These are phyloP conservation scores for Mobula hypostoma DNA, from an alignment of 2,113 vertebrate genomes.

Conservation along the genomic window DNA sequence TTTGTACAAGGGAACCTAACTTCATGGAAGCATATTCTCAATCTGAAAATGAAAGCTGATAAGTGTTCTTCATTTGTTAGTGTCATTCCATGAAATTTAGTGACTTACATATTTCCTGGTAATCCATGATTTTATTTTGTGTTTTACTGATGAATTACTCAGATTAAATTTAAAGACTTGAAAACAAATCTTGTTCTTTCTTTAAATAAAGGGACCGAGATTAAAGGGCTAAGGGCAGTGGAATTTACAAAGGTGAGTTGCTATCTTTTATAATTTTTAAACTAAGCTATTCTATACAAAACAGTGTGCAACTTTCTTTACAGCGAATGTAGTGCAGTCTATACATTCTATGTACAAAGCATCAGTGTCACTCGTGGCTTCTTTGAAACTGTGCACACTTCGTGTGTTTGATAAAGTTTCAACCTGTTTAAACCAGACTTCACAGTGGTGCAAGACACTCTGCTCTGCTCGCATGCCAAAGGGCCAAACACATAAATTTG, in stretches of 20 bases:
- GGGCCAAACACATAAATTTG: neutral
- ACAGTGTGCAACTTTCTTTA: too few relatives aligned
- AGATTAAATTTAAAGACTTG: slow-evolving; percentile 40
- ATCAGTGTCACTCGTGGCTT: too few relatives aligned
- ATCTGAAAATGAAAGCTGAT: neutral
- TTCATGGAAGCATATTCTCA: neutral
- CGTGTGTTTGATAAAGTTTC: too few relatives aligned
- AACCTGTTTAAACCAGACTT: too few relatives aligned
- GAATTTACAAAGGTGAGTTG: slow-evolving; percentile 80
- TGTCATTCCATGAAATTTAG: neutral
- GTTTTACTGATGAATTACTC: neutral
- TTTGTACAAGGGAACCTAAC: neutral
- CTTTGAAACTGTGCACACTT: too few relatives aligned
- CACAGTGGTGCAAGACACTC: too few relatives aligned
- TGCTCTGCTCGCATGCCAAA: neutral
- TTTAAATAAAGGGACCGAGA: slow-evolving; percentile 58
- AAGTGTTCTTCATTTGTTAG: neutral
- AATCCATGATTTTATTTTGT: neutral
- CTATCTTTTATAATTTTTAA: too few relatives aligned
- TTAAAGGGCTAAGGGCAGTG: slow-evolving; percentile 74
- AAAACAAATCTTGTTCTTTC: slow-evolving; percentile 40
- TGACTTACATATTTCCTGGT: neutral
- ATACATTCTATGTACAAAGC: too few relatives aligned
- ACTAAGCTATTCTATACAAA: too few relatives aligned
- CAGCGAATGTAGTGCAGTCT: too few relatives aligned